phyloP scores from a whole-genome alignment of 2,888 invertebrate genomes.

The Thysanoteuthis rhombus region DNA sequence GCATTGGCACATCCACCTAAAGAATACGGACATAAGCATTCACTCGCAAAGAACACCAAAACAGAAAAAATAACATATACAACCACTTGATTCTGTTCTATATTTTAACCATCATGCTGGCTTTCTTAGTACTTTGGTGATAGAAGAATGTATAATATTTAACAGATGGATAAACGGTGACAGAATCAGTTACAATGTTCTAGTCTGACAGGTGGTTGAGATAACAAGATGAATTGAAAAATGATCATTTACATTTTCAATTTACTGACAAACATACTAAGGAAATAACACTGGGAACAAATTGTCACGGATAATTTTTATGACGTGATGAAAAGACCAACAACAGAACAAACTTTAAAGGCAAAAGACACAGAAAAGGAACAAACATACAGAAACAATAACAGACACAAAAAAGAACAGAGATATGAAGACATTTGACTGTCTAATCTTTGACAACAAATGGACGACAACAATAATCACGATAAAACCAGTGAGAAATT shows the following conservation, averaged over 20 bases:
- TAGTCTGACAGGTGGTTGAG: no score
- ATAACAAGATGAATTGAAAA: no score
- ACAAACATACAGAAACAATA: no score
- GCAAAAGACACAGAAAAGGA: neutral
- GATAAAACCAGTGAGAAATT: neutral
- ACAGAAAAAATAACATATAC: neutral
- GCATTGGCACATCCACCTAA: constrained; percentile 33
- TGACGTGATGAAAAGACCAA: neutral
- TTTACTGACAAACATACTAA: no score
- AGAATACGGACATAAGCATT: neutral
- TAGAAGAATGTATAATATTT: no score
- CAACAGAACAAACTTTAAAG: neutral
- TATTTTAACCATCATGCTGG: neutral
- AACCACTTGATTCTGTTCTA: neutral
- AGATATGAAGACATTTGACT: neutral
- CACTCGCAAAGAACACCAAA: neutral
- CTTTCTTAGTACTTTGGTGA: no score
- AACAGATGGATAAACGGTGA: no score
- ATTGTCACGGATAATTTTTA: no score
- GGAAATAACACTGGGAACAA: no score
- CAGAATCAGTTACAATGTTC: no score
- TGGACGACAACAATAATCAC: neutral
- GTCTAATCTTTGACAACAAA: neutral
- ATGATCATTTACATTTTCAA: no score
- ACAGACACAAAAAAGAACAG: no score